Evolutionary conservation across 2,888 invertebrate species (phyloP).

Genomic region (Lithodes maja): DNA sequence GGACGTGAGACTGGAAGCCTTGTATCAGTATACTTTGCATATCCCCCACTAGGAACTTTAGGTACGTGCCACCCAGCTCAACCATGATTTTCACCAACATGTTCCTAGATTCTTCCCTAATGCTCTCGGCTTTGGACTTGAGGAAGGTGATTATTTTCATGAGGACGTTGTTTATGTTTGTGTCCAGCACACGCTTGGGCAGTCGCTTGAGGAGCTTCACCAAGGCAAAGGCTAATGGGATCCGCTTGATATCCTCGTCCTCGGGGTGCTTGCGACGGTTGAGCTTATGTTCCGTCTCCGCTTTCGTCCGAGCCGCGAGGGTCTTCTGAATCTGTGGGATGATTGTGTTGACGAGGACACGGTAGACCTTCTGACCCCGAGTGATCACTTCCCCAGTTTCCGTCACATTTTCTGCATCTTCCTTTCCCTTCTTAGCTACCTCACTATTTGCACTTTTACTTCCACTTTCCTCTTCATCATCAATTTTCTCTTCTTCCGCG

Average conservation of each 20-base stretch:
- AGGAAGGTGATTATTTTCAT: conserved; percentile 93
- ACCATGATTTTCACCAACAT: conserved; percentile 94
- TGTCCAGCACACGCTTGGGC: conserved; percentile 84
- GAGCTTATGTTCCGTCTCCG: conserved; percentile 82
- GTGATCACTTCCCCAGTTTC: conserved; percentile 72
- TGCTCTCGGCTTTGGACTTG: conserved; percentile 90
- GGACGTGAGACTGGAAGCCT: conserved; percentile 95
- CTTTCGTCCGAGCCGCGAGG: conserved; percentile 80
- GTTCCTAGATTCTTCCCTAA: conserved; percentile 88
- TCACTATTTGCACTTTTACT: neutral
- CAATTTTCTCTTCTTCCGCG: neutral
- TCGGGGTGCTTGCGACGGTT: conserved; percentile 73
- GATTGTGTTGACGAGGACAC: conserved; percentile 82
- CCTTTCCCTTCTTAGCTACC: conserved; percentile 39
- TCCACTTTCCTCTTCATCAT: conserved; percentile 14
- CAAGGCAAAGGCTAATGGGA: conserved; percentile 94
- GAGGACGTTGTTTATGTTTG: conserved; percentile 85
- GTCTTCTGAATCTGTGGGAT: conserved; percentile 87
- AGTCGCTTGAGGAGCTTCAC: conserved; percentile 92
- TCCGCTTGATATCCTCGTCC: conserved; percentile 88
- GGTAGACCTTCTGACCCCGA: conserved; percentile 80
- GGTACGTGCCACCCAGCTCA: conserved; percentile 87
- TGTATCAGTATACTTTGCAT: conserved; percentile 86
- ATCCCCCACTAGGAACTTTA: conserved; percentile 86
- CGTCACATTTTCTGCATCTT: conserved; percentile 71